A percentile compares a stretch with the other conserved stretches of the same genome.
Evolutionary conservation across 2,113 vertebrate genomes (phyloP).

Genomic region (Pelecanoides urinatrix): DNA sequence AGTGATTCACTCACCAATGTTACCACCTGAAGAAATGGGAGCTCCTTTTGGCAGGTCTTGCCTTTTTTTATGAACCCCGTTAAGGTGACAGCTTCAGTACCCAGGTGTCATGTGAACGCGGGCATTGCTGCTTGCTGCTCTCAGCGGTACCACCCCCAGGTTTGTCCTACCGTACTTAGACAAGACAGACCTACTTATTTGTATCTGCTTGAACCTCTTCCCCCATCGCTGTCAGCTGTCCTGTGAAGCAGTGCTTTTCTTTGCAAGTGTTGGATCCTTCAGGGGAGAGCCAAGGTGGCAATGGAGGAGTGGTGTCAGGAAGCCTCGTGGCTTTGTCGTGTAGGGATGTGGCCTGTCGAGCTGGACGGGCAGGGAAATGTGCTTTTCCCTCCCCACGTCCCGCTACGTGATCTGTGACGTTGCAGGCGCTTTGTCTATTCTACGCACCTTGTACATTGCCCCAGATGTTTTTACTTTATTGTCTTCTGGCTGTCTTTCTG

Average conservation of each 20-base stretch:
- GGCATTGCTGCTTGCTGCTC: background rate
- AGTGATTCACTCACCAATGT: too few species aligned
- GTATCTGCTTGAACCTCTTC: accelerated
- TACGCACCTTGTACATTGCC: background rate
- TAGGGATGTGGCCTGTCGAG: background rate
- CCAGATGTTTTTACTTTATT: background rate
- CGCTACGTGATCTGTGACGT: background rate
- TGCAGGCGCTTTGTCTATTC: background rate
- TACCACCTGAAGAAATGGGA: background rate
- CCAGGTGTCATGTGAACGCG: accelerated
- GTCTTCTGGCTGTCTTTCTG: background rate
- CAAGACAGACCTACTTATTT: background rate
- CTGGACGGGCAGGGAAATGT: too few species aligned
- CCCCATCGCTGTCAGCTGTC: background rate
- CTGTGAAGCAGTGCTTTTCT: background rate
- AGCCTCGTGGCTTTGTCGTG: accelerated
- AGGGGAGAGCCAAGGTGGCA: background rate
- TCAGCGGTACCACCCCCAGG: background rate
- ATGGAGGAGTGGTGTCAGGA: background rate
- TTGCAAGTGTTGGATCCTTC: background rate
- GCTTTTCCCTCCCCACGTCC: background rate
- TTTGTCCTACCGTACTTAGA: background rate
- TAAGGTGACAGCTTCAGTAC: background rate
- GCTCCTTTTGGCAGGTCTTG: background rate
- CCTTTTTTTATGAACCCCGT: background rate